Evolutionary conservation across 2,888 invertebrate species (phyloP).

Genomic region (Epiperipatus broadwayi): DNA sequence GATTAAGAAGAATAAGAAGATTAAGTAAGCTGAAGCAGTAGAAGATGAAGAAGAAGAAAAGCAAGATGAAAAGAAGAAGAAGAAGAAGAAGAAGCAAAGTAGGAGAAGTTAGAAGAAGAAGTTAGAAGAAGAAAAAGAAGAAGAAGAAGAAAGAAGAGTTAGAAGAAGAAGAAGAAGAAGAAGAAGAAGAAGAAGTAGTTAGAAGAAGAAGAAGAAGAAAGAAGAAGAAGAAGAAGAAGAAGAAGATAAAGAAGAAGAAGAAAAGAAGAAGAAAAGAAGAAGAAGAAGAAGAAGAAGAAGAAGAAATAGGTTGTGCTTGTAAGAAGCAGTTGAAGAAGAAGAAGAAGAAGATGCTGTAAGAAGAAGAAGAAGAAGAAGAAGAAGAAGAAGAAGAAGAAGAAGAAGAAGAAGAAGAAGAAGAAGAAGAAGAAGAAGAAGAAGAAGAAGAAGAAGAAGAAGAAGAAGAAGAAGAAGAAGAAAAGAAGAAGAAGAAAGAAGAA

Average conservation of each 20-base stretch:
- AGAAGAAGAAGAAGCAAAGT: too few relatives aligned
- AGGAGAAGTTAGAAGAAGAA: too few relatives aligned
- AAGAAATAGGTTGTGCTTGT: neutral
- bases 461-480: neutral
- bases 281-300: conserved; percentile 6
- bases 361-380: conserved; percentile 11
- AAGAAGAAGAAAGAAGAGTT: too few relatives aligned
- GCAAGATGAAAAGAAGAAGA: too few relatives aligned
- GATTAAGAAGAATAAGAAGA: too few relatives aligned
- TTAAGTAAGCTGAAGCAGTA: too few relatives aligned
- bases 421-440: conserved; percentile 6
- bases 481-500: conserved; percentile 7
- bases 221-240: neutral
- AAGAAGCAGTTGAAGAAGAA: neutral
- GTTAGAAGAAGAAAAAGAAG: too few relatives aligned
- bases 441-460: conserved; percentile 10
- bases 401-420: neutral
- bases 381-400: conserved; percentile 8
- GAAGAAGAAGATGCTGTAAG: conserved; percentile 9
- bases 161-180: conserved; percentile 1
- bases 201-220: conserved; percentile 9
- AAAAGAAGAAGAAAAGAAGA: neutral
- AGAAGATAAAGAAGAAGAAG: neutral
- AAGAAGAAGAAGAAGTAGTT: neutral
- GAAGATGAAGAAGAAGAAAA: too few relatives aligned